Evolutionary conservation across 2,888 invertebrate genomes (phyloP).

Genomic region (Macrosoma leucophasiata): DNA sequence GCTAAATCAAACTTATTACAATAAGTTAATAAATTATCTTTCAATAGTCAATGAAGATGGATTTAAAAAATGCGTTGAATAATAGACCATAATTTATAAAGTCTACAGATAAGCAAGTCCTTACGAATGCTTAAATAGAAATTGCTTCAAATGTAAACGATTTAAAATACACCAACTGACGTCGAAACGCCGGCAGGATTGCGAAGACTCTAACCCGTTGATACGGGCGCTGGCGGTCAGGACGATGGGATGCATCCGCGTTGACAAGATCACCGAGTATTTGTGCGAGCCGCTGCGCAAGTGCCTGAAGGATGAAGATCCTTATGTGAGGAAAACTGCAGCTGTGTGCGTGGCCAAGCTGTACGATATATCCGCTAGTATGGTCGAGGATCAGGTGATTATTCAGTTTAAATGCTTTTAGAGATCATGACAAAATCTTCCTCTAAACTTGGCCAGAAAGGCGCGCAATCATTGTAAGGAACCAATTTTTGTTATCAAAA

Average conservation of each 20-base stretch:
- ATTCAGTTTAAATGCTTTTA: neutral
- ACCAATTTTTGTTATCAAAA: too few species aligned
- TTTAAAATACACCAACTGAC: slow-evolving; percentile 14
- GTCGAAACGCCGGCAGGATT: slow-evolving; percentile 82
- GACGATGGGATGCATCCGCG: slow-evolving; percentile 99
- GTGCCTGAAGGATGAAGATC: slow-evolving; percentile 96
- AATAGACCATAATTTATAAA: too few species aligned
- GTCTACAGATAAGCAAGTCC: slow-evolving; percentile 33
- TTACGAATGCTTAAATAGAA: slow-evolving; percentile 47
- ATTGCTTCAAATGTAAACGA: too few species aligned
- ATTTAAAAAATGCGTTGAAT: too few species aligned
- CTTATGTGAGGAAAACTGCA: slow-evolving; percentile 98
- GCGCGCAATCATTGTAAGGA: too few species aligned
- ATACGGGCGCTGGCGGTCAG: slow-evolving; percentile 98
- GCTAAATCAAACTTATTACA: too few species aligned
- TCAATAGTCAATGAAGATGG: too few species aligned
- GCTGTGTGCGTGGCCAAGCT: slow-evolving; percentile 99
- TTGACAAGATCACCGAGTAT: slow-evolving; percentile 99
- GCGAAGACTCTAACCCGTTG: slow-evolving; percentile 99
- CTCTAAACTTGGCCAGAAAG: too few species aligned
- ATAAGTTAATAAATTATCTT: too few species aligned
- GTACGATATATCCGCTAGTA: slow-evolving; percentile 93
- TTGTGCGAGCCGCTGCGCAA: slow-evolving; percentile 98
- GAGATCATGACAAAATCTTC: slow-evolving; percentile 2
- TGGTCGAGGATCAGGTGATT: slow-evolving; percentile 75